Evolutionary conservation across 2,113 vertebrate genomes (phyloP).

Genomic region (Malaclemys terrapin): DNA sequence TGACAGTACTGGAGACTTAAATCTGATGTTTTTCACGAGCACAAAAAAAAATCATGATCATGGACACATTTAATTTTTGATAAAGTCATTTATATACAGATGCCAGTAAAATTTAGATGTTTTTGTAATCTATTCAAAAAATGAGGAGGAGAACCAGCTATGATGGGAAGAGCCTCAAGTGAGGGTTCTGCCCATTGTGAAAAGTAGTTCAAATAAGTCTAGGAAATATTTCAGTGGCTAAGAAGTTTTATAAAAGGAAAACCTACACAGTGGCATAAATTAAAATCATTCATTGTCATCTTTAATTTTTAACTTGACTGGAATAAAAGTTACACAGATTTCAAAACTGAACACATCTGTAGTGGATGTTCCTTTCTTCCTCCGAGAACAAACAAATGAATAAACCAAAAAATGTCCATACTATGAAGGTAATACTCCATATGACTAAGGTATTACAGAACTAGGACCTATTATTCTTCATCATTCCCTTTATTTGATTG

Average conservation of each 20-base stretch:
- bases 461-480: not conserved
- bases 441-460: not conserved
- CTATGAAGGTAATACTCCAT: not conserved
- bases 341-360: not conserved
- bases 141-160: too few species aligned
- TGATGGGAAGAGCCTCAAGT: not conserved
- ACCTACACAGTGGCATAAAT: not conserved
- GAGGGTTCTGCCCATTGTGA: not conserved
- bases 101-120: not conserved
- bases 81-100: fast-evolving
- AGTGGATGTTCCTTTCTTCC: not conserved
- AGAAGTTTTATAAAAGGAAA: not conserved
- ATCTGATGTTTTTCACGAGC: not conserved
- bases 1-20: not conserved
- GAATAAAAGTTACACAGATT: not conserved
- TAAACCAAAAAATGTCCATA: not conserved
- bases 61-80: not conserved
- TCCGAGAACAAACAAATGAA: not conserved
- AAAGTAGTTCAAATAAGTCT: not conserved
- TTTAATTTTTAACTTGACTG: not conserved
- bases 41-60: not conserved
- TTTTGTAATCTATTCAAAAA: not conserved
- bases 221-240: not conserved
- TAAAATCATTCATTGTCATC: not conserved
- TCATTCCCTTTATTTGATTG: not conserved